These are phyloP conservation scores for Hippocampus guttulatus DNA, from an alignment of 2,113 vertebrate genomes.

Conservation along the genomic window DNA sequence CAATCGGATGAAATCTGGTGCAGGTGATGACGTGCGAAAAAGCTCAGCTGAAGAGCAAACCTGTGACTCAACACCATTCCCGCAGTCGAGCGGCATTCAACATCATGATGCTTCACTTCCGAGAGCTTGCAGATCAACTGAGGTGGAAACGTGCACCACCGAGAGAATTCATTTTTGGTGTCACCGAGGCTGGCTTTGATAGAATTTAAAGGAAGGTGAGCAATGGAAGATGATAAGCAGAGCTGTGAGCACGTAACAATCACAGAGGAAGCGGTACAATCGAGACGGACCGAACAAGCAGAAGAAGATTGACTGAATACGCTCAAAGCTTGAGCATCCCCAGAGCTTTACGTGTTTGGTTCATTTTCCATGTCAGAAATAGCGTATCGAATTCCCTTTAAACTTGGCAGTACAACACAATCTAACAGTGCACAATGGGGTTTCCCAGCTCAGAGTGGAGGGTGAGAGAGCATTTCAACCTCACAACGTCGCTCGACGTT, in stretches of 20 bases:
- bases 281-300: conserved; percentile 22
- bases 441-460: conserved; percentile 78
- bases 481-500: conserved; percentile 79
- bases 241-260: background rate
- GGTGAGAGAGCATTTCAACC: conserved; percentile 58
- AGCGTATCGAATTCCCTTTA: conserved; percentile 93
- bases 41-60: conserved; percentile 40
- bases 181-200: background rate
- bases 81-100: conserved; percentile 26
- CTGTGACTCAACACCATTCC: conserved; percentile 21
- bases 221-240: background rate
- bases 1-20: conserved; percentile 28
- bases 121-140: background rate
- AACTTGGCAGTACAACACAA: conserved; percentile 97
- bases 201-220: conserved; percentile 1
- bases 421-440: conserved; percentile 88
- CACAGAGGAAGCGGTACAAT: background rate
- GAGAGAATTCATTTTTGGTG: background rate
- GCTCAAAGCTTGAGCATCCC: conserved; percentile 71
- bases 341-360: conserved; percentile 61
- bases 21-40: conserved; percentile 35
- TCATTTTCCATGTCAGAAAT: conserved; percentile 59
- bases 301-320: conserved; percentile 47
- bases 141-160: conserved; percentile 11
- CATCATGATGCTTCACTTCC: conserved; percentile 6